Evolutionary conservation across 2,113 vertebrate species (phyloP), one percentile per base, ranked within the genome.

Genomic region (Helogale parvula): DNA sequence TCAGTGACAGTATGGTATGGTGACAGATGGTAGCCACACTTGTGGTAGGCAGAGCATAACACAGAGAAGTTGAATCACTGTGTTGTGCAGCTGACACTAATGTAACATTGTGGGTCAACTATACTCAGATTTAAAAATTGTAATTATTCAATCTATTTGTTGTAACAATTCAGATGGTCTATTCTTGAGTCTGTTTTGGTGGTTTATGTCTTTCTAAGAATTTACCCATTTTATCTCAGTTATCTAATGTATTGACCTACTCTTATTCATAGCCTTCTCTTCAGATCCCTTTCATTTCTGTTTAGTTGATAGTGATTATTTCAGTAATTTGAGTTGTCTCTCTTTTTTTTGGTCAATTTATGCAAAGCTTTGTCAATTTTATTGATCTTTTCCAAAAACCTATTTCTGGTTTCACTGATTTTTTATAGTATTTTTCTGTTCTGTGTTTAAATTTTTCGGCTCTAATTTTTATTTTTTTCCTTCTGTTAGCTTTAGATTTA

Each of bases 121-220:
- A 16, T 76, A 47, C 25, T 76, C 41, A 31, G 14, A 47, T 76
- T 14, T 76, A 41, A 47, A 76, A 47, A 47, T 47, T 76, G 2
- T 76, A 76, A 76, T 76, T 29, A 71, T 35, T 35, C 69, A 47
- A 45, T 77, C 27, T 90, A 15, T 76, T 68, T 86, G n/a, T 77
- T 95, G 23, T 85, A 85, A 25, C 8, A 85, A 4, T 85, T 90
- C 71, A 91, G 80, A 54, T 95, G 35, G 57, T 65, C 57, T 45
- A 3, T 90, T 95, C 88, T 79, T 68, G 60, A 79, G 13, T 91
- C 47, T 91, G n/a, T 66, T 82, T 52, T 50, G 17, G 47, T 84
- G 87, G 47, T 84, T 95, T 90, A 60, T 91, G 63, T 85, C 35
- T 85, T 85, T 84, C 81, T 90, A 89, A 41, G 79, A 76, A 90